Percentiles rank a stretch among this genome's conserved stretches.
Conservation (phyloP, 2,797 vertebrate species). For the Clangula hyemalis region DNA sequence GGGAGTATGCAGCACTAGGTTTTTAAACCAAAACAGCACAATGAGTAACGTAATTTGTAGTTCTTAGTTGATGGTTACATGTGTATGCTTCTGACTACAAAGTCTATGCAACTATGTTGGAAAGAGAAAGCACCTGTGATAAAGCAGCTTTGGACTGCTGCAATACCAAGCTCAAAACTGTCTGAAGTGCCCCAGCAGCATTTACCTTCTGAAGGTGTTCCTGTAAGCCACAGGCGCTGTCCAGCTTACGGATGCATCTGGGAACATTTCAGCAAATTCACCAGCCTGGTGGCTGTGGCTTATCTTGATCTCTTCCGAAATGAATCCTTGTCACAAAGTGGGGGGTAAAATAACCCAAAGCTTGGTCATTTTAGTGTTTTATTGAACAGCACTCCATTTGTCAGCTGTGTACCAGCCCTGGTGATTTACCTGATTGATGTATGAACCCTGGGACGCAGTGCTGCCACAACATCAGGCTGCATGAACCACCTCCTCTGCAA, state of each 20-base stretch:
- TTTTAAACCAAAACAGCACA: not conserved
- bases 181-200: not conserved
- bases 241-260: not conserved
- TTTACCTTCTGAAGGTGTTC: not conserved
- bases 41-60: not conserved
- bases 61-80: no score
- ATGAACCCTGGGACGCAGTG: not conserved
- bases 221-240: not conserved
- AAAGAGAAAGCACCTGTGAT: no score
- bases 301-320: not conserved
- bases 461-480: not conserved
- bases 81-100: no score
- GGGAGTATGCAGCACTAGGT: not conserved
- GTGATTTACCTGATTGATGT: not conserved
- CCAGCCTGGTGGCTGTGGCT: fast-evolving
- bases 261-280: not conserved
- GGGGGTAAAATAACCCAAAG: not conserved
- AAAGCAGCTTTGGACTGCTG: no score
- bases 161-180: no score
- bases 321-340: not conserved
- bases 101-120: no score
- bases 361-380: not conserved
- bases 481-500: not conserved
- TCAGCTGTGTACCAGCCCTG: not conserved
- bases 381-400: conserved; percentile 1